These are phyloP conservation scores for Cephus pygmeus DNA, from an alignment of 2,888 invertebrate species.

Conservation along the genomic window DNA sequence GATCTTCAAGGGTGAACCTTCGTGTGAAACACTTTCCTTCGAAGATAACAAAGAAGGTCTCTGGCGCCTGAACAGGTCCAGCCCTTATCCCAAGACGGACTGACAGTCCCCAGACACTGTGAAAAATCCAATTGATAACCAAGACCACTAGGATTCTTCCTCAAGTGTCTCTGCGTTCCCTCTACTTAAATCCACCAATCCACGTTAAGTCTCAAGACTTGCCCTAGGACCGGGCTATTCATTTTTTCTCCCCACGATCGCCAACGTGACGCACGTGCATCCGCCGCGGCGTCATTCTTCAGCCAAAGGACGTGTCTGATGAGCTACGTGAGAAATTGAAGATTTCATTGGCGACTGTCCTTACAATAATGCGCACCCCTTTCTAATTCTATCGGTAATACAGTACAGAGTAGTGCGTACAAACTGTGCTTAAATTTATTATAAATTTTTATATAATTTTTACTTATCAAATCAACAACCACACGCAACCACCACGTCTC, in stretches of 20 bases:
- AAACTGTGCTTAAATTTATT: background rate
- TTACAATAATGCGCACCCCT: background rate
- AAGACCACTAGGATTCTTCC: background rate
- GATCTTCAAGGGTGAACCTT: background rate
- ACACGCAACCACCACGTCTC: slow-evolving; percentile 26
- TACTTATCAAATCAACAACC: background rate
- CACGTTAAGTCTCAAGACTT: background rate
- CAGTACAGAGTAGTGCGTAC: background rate
- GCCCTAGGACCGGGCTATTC: background rate
- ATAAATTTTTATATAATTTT: background rate
- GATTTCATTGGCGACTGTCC: background rate
- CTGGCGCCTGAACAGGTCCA: background rate
- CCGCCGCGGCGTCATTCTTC: background rate
- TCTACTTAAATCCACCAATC: background rate
- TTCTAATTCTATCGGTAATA: background rate
- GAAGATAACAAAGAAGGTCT: background rate
- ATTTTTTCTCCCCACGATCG: background rate
- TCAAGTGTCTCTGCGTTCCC: background rate
- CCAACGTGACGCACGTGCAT: background rate
- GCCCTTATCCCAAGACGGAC: background rate
- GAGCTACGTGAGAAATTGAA: background rate
- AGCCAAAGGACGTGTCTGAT: background rate
- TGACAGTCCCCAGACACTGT: background rate
- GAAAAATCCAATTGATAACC: background rate
- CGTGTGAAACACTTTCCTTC: background rate